Evolutionary conservation across 37 sponge, comb jelly and placozoan genomes (phyloP).

Genomic region (Spongilla lacustris): DNA sequence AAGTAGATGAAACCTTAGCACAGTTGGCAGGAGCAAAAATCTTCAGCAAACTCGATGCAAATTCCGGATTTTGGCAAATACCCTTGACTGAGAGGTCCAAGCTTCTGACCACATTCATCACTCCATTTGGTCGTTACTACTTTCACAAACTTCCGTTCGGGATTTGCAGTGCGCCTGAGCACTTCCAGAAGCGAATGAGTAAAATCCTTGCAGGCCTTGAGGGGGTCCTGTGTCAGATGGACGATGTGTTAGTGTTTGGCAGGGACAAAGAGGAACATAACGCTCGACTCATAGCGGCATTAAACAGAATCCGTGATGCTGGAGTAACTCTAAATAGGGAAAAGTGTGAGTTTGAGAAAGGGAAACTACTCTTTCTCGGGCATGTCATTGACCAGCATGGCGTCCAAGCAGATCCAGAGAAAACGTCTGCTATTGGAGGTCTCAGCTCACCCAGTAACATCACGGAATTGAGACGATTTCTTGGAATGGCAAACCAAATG

Average conservation of each 20-base stretch:
- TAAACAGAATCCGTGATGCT: slow-evolving; percentile 5
- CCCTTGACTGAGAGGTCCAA: neutral
- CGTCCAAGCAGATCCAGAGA: slow-evolving; percentile 47
- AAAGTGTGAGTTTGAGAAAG: slow-evolving; percentile 25
- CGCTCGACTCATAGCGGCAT: slow-evolving; percentile 13
- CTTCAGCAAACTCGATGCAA: slow-evolving; percentile 58
- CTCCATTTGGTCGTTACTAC: neutral
- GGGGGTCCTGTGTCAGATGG: slow-evolving; percentile 36
- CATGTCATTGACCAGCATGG: slow-evolving; percentile 37
- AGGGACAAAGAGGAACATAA: slow-evolving; percentile 18
- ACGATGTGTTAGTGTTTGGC: slow-evolving; percentile 35
- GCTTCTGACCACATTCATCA: slow-evolving; percentile 19
- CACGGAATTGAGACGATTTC: slow-evolving; percentile 36
- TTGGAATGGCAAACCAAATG: slow-evolving; percentile 68
- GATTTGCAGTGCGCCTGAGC: slow-evolving; percentile 34
- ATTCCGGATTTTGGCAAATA: slow-evolving; percentile 2
- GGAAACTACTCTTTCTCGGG: slow-evolving; percentile 6
- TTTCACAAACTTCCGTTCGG: slow-evolving; percentile 7
- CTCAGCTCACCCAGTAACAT: slow-evolving; percentile 22
- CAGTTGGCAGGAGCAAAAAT: slow-evolving; percentile 56
- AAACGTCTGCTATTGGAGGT: slow-evolving; percentile 21
- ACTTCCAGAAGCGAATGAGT: slow-evolving; percentile 42
- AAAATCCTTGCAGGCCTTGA: slow-evolving; percentile 25
- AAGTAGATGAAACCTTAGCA: slow-evolving; percentile 60
- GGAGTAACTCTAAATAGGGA: slow-evolving; percentile 27